Conservation (phyloP, 2,797 vertebrate genomes). For the Lophotriccus pileatus region DNA sequence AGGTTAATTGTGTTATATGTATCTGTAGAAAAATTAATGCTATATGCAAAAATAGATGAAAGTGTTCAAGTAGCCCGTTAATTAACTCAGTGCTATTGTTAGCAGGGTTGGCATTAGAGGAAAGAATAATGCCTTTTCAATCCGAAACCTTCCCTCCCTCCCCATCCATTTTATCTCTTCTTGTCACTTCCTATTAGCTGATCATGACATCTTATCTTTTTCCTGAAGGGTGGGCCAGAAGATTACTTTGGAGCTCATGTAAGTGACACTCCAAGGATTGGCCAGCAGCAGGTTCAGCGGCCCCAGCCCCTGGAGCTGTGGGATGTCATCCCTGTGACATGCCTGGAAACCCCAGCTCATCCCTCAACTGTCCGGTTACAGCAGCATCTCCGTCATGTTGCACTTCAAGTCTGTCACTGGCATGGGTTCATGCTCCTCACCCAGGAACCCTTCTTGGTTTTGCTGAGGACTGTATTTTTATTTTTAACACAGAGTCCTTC, state of each 20-base stretch:
- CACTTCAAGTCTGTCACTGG: conserved; percentile 53
- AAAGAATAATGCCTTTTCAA: conserved; percentile 70
- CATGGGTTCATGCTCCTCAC: background rate
- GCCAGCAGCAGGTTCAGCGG: conserved; percentile 67
- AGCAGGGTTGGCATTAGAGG: conserved; percentile 60
- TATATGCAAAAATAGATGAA: conserved; percentile 65
- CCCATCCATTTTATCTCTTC: conserved; percentile 71
- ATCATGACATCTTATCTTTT: conserved; percentile 78
- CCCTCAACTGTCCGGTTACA: conserved; percentile 59
- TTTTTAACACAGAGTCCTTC: conserved; percentile 24
- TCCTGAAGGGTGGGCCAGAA: conserved; percentile 77
- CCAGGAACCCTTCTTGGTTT: background rate
- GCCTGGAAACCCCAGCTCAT: conserved; percentile 58
- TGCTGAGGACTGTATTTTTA: conserved; percentile 32
- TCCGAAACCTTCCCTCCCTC: conserved; percentile 70
- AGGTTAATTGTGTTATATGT: conserved; percentile 67
- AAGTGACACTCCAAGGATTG: conserved; percentile 80
- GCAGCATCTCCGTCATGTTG: conserved; percentile 42
- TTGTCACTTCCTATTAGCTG: conserved; percentile 82
- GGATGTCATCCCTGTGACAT: conserved; percentile 74
- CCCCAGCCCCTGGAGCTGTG: conserved; percentile 32
- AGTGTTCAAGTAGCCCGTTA: conserved; percentile 67
- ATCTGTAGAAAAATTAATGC: conserved; percentile 51
- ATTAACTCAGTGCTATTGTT: conserved; percentile 70
- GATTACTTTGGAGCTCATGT: conserved; percentile 79